These are phyloP conservation scores for Tachina fera DNA, from an alignment of 2,888 invertebrate species.

Conservation along the genomic window DNA sequence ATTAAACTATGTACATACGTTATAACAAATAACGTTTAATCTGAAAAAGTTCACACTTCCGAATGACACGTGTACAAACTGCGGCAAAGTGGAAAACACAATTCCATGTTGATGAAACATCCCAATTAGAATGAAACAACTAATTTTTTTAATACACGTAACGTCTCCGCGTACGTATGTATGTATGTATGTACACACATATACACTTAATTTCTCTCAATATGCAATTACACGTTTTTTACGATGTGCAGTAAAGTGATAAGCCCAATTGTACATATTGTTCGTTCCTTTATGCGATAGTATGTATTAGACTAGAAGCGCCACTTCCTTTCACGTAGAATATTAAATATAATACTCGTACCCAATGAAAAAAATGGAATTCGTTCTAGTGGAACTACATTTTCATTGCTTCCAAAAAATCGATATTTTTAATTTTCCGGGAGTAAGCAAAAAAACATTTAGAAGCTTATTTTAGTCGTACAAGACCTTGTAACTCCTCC, in stretches of 20 bases:
- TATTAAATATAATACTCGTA: no score
- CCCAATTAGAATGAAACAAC: constrained; percentile 42
- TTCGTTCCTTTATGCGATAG: no score
- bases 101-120: constrained; percentile 52
- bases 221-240: not conserved
- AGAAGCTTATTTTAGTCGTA: no score
- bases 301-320: no score
- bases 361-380: no score
- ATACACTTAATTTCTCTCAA: not conserved
- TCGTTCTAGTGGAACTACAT: no score
- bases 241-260: not conserved
- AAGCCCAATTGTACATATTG: no score
- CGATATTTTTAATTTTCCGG: no score
- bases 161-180: not conserved
- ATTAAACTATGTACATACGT: constrained; percentile 32
- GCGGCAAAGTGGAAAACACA: constrained; percentile 53
- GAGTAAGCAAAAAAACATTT: no score
- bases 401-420: no score
- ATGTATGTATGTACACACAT: not conserved
- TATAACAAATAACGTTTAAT: constrained; percentile 70
- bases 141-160: constrained; percentile 38
- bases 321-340: no score
- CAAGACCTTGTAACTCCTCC: no score
- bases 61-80: constrained; percentile 73
- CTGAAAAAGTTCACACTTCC: constrained; percentile 75